Percentiles rank a stretch among this genome's conserved stretches.
Conservation (phyloP, 2,888 invertebrate species). For the Steromphala cineraria region DNA sequence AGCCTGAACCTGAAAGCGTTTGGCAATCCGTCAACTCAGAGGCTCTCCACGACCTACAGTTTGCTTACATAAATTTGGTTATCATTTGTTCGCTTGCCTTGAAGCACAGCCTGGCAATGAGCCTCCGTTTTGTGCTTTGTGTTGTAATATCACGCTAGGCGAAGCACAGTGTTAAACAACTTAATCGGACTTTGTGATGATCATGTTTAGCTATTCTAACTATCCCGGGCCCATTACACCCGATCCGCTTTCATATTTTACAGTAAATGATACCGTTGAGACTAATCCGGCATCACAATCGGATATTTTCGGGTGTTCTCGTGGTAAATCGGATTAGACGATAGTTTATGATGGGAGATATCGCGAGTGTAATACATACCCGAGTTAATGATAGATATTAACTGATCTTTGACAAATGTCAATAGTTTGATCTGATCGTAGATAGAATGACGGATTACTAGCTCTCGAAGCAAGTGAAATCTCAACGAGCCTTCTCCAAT, state of each 20-base stretch:
- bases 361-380: background rate
- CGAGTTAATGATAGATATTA: background rate
- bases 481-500: too few species aligned
- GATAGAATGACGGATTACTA: too few species aligned
- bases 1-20: too few species aligned
- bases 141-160: background rate
- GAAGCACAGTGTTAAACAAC: background rate
- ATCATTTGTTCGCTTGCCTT: too few species aligned
- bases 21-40: too few species aligned
- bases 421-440: background rate
- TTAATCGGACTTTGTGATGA: background rate
- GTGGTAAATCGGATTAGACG: background rate
- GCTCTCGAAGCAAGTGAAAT: too few species aligned
- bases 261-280: background rate
- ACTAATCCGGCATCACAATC: background rate
- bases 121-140: too few species aligned
- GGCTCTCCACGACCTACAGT: too few species aligned
- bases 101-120: too few species aligned
- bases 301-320: background rate
- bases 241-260: background rate
- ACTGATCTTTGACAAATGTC: background rate
- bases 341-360: background rate
- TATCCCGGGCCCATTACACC: background rate
- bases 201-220: background rate
- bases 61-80: too few species aligned